A percentile compares a stretch with the other conserved stretches of the same genome.
Conservation (phyloP, 2,797 vertebrate genomes). For the Alexandromys oeconomus region DNA sequence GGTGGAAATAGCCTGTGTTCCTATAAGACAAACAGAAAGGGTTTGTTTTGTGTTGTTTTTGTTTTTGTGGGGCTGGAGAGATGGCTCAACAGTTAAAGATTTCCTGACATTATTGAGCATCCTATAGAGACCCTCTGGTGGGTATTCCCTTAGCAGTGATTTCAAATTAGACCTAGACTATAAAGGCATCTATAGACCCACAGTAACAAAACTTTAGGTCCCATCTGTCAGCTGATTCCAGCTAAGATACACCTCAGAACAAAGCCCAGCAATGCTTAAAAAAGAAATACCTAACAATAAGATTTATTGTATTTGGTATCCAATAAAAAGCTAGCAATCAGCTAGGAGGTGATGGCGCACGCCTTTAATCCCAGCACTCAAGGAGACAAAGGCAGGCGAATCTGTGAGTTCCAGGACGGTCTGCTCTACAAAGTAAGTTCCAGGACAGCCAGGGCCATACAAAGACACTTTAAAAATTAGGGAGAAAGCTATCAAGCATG, state of each 20-base stretch:
- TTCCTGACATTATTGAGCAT: neutral
- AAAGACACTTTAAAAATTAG: neutral
- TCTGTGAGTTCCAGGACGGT: neutral
- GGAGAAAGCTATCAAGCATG: neutral
- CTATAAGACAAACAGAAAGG: neutral
- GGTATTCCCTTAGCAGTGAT: neutral
- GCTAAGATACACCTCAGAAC: neutral
- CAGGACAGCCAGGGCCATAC: neutral
- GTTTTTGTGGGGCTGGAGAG: neutral
- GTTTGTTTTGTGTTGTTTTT: no score
- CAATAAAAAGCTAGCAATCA: neutral
- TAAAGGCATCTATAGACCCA: neutral
- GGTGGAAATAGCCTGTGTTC: constrained; percentile 11
- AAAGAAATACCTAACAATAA: neutral
- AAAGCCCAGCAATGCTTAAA: constrained; percentile 57
- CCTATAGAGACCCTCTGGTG: neutral
- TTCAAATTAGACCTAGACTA: constrained; percentile 26
- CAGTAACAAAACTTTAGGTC: constrained; percentile 25
- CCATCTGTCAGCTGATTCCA: constrained; percentile 10
- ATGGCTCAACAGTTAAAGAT: neutral
- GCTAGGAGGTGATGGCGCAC: fast-evolving
- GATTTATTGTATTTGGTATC: constrained; percentile 1
- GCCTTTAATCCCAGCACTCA: neutral
- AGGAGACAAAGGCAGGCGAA: neutral
- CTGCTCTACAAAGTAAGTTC: neutral